These are phyloP conservation scores for Sebastes cheni DNA, from an alignment of 2,797 vertebrate species.

Conservation along the genomic window DNA sequence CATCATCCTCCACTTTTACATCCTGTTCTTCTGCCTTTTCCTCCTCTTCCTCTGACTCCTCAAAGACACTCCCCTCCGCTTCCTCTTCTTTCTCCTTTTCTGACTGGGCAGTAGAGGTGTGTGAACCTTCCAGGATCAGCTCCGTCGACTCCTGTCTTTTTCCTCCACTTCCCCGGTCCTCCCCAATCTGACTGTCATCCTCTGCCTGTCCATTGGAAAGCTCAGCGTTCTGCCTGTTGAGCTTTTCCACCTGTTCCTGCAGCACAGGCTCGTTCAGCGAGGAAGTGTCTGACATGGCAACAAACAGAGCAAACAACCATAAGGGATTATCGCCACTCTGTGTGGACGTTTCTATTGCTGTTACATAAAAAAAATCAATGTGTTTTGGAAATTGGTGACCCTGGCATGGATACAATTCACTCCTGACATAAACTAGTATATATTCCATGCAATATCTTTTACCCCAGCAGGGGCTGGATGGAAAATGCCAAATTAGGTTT, in stretches of 20 bases:
- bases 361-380: not conserved
- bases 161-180: conserved; percentile 25
- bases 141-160: conserved; percentile 19
- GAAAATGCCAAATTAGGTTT: not conserved
- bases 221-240: conserved; percentile 87
- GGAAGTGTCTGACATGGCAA: conserved; percentile 73
- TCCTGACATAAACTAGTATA: not conserved
- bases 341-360: not conserved
- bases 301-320: not conserved
- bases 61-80: conserved; percentile 24
- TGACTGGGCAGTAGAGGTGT: not conserved
- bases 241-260: conserved; percentile 83
- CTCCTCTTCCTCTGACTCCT: conserved; percentile 52
- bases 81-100: conserved; percentile 28
- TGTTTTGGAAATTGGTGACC: not conserved
- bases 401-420: not conserved
- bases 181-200: conserved; percentile 30
- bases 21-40: conserved; percentile 11
- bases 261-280: conserved; percentile 68
- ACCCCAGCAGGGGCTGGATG: not conserved
- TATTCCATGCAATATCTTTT: not conserved
- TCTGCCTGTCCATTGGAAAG: conserved; percentile 58
- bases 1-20: conserved; percentile 37
- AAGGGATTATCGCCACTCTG: not conserved
- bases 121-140: conserved; percentile 56